A percentile compares a stretch with the other conserved stretches of the same genome.
phyloP scores from a whole-genome alignment of 2,797 vertebrate genomes.

The Lithobates sylvaticus region DNA sequence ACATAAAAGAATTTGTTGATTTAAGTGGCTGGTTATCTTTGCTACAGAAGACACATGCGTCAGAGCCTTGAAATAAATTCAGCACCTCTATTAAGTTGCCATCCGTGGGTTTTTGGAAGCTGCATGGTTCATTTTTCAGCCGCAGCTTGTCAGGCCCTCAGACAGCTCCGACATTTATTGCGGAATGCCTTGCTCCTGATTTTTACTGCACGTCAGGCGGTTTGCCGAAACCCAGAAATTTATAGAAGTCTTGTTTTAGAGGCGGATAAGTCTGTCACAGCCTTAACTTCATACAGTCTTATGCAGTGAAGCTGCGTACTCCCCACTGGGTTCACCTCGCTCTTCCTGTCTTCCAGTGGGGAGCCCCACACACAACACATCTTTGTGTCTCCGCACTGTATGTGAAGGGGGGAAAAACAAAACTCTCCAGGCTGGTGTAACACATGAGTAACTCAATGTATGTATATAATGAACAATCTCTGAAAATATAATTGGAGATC shows the following conservation, averaged over 20 bases:
- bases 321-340: not conserved
- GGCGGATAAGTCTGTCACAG: not conserved
- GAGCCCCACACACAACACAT: not conserved
- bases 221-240: slow-evolving; percentile 50
- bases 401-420: too few relatives aligned
- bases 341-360: not conserved
- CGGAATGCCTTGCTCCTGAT: slow-evolving; percentile 43
- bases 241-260: slow-evolving; percentile 49
- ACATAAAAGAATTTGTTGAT: slow-evolving; percentile 48
- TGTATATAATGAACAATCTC: not conserved
- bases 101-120: slow-evolving; percentile 38
- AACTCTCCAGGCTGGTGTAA: not conserved
- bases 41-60: slow-evolving; percentile 41
- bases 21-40: slow-evolving; percentile 50
- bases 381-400: not conserved
- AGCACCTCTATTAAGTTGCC: slow-evolving; percentile 57
- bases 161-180: slow-evolving; percentile 58
- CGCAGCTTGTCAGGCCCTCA: slow-evolving; percentile 38
- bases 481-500: not conserved
- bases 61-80: slow-evolving; percentile 51
- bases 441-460: too few relatives aligned
- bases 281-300: not conserved
- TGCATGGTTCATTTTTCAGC: slow-evolving; percentile 46
- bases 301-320: not conserved
- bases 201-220: slow-evolving; percentile 53